Evolutionary conservation across 2,888 invertebrate genomes (phyloP).

Genomic region (Sinodicranocentrus sp.): DNA sequence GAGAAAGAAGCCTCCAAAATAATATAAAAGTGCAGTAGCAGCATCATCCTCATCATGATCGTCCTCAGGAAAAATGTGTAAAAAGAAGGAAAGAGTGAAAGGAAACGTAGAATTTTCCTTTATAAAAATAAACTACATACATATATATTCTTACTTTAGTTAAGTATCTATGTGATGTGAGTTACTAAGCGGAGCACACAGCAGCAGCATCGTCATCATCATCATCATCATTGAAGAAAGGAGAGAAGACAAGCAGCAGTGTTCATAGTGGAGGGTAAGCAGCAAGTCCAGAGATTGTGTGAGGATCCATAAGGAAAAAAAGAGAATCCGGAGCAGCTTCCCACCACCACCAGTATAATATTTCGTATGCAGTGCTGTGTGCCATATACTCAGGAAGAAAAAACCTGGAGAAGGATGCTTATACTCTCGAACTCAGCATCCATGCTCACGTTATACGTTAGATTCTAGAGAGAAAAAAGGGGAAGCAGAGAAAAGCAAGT

Average conservation of each 20-base stretch:
- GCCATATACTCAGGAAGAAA: no score
- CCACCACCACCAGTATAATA: no score
- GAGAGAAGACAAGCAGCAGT: slow-evolving; percentile 13
- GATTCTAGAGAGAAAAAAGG: neutral
- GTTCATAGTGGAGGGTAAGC: slow-evolving; percentile 7
- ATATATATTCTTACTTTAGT: no score
- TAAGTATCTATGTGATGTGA: neutral
- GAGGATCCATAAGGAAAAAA: slow-evolving; percentile 23
- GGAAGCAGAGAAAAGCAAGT: slow-evolving; percentile 38
- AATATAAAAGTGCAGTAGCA: slow-evolving; percentile 10
- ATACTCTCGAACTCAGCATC: neutral
- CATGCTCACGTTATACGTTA: neutral
- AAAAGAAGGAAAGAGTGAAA: neutral
- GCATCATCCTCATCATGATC: neutral
- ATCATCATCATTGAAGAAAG: slow-evolving; percentile 33
- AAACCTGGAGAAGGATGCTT: no score
- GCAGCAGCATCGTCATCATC: slow-evolving; percentile 7
- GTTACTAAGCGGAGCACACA: neutral
- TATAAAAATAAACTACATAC: no score
- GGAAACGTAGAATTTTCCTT: neutral
- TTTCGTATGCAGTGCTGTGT: no score
- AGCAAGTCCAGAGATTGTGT: neutral
- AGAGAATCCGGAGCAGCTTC: slow-evolving; percentile 3
- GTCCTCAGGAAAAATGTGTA: neutral
- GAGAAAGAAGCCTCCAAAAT: no score